These are phyloP conservation scores for Urocolius indicus DNA, from an alignment of 2,113 vertebrate genomes.

Conservation along the genomic window DNA sequence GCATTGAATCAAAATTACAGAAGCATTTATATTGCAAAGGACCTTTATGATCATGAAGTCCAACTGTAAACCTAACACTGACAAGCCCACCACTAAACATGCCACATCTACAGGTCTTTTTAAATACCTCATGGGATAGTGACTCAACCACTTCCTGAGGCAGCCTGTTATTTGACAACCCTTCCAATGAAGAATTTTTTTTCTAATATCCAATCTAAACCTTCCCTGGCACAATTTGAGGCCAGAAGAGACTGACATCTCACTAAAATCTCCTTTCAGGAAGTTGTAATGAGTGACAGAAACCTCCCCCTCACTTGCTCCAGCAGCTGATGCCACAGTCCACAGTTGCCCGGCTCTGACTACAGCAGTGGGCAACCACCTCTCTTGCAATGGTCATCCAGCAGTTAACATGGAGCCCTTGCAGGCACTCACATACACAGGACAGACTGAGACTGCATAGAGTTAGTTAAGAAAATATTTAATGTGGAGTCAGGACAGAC, in stretches of 20 bases:
- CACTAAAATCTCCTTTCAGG: neutral
- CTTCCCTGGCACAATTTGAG: neutral
- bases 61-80: neutral
- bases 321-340: neutral
- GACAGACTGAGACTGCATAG: neutral
- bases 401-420: neutral
- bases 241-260: neutral
- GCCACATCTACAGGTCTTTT: neutral
- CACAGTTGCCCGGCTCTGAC: accelerated
- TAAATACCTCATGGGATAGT: neutral
- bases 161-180: neutral
- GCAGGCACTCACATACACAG: accelerated
- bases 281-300: neutral
- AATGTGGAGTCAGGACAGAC: neutral
- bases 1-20: neutral
- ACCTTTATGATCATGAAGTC: neutral
- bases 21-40: neutral
- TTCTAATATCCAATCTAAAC: neutral
- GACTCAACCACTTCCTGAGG: neutral
- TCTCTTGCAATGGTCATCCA: too few species aligned
- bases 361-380: neutral
- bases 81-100: neutral
- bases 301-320: accelerated
- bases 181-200: neutral
- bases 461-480: neutral